Evolutionary conservation across 2,113 vertebrate species (phyloP).

Genomic region (Odontophorus gujanensis): DNA sequence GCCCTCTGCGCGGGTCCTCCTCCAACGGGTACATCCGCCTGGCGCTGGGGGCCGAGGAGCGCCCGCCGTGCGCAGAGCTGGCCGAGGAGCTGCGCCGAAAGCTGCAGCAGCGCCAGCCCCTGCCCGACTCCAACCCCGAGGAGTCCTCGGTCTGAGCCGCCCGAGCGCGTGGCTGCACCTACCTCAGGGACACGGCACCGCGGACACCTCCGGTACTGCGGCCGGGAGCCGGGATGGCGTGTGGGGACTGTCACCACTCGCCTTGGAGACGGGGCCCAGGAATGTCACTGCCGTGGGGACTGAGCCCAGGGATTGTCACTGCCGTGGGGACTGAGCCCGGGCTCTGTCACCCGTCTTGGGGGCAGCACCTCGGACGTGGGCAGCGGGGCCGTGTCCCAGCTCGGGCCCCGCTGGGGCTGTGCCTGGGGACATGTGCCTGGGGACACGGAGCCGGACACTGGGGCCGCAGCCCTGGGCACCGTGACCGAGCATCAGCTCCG

Average conservation of each 20-base stretch:
- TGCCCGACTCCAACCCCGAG: conserved; percentile 96
- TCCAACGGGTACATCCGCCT: conserved; percentile 97
- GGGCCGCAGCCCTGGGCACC: no score
- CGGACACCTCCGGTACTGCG: no score
- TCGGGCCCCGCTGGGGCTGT: not conserved
- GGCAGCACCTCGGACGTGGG: no score
- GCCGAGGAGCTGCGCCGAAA: conserved; percentile 82
- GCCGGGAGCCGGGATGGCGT: not conserved
- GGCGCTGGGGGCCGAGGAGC: conserved; percentile 88
- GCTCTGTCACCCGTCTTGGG: no score
- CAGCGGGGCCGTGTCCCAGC: no score
- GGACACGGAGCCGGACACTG: not conserved
- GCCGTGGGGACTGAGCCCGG: no score
- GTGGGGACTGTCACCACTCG: not conserved
- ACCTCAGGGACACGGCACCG: conserved; percentile 52
- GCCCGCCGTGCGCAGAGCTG: conserved; percentile 81
- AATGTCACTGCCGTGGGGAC: no score
- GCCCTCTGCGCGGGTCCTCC: conserved; percentile 88
- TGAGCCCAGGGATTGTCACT: no score
- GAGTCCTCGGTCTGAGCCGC: conserved; percentile 91
- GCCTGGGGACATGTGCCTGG: not conserved
- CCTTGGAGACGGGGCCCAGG: no score
- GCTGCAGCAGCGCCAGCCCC: conserved; percentile 89
- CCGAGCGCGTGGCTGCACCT: conserved; percentile 52
- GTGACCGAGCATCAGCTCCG: no score